Evolutionary conservation across 2,113 vertebrate species (phyloP), one percentile per base, ranked within the genome.

Genomic region (Gallinago jamesoni): DNA sequence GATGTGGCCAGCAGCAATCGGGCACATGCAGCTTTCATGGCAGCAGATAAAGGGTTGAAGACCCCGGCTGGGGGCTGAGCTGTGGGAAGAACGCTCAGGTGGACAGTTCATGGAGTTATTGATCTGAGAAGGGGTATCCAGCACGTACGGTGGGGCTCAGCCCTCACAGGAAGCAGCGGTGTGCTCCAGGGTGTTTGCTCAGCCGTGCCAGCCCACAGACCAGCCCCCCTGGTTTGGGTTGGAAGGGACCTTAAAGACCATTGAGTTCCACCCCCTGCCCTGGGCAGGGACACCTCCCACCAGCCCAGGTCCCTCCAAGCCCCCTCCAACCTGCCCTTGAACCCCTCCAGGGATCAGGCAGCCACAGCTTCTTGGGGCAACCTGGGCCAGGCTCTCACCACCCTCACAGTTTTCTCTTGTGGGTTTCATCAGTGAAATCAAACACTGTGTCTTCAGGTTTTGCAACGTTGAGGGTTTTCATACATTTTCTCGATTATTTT

Each of bases 61-160:
- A 8, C 70, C 68, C 48, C 21, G 0, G 1, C 16, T 52, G 2
- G 3, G 25, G 50, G 31, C 67, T 52, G 62, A 79, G 56, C 52
- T 20, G 56, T 30, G 24, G 63, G 73, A 66, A 28, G 31, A 78
- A 60, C 5, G 11, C 52, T 45, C n/a, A 11, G 7, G 1, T 27
- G 19, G 57, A 17, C 53, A 43, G 10, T 35, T 68, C 47, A 27
- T 2, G 12, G 63, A 76, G 48, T 68, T 76, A n/a, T 2, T 27
- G 47, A 27, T 45, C 56, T 78, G 47, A 41, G 87, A 66, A 52
- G 39, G 0, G 0, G 43, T 14, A 8, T n/a, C 1, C 6, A 57
- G 59, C 45, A 35, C 1, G 1, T 37, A 23, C 13, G 0, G 1
- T 17, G 3, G 24, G 57, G 72, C 70, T 57, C 43, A 30, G 84